These are phyloP conservation scores for Drosophila kohkoa DNA, from an alignment of 1,140 invertebrate genomes.

Conservation along the genomic window DNA sequence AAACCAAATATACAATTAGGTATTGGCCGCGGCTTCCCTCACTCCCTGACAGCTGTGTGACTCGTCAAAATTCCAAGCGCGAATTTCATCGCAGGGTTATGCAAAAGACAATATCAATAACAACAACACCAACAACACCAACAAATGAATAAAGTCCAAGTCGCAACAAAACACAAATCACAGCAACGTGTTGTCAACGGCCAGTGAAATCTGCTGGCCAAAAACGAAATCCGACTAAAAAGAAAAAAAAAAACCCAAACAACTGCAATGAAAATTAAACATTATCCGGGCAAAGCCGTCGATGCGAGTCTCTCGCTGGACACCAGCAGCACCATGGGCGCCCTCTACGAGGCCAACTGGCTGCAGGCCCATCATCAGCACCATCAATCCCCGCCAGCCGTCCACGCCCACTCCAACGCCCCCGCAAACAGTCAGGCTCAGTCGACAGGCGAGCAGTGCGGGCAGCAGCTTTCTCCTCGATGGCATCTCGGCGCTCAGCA, in stretches of 20 bases:
- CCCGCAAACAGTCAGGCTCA: constrained; percentile 51
- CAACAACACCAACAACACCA: constrained; percentile 35
- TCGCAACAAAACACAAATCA: constrained; percentile 58
- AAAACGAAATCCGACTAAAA: constrained; percentile 15
- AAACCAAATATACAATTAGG: constrained; percentile 65
- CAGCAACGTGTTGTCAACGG: constrained; percentile 51
- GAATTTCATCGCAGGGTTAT: constrained; percentile 70
- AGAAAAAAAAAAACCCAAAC: constrained; percentile 26
- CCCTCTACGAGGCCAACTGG: constrained; percentile 94
- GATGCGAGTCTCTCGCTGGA: constrained; percentile 87
- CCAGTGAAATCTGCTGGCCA: constrained; percentile 58
- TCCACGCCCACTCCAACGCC: constrained; percentile 53
- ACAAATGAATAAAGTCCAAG: constrained; percentile 21
- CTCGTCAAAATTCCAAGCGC: constrained; percentile 77
- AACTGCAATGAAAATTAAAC: constrained; percentile 90
- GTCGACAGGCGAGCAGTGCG: constrained; percentile 62
- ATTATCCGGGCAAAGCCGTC: constrained; percentile 92
- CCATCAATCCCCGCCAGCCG: constrained; percentile 29
- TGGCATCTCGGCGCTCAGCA: constrained; percentile 87
- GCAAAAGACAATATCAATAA: constrained; percentile 59
- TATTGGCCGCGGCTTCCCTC: constrained; percentile 24
- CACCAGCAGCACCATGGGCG: constrained; percentile 88
- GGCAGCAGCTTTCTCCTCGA: constrained; percentile 81
- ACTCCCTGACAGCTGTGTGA: constrained; percentile 31
- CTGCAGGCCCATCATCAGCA: constrained; percentile 86